These are phyloP conservation scores for Australoheros scitulus DNA, from an alignment of 2,113 vertebrate species.

Conservation along the genomic window DNA sequence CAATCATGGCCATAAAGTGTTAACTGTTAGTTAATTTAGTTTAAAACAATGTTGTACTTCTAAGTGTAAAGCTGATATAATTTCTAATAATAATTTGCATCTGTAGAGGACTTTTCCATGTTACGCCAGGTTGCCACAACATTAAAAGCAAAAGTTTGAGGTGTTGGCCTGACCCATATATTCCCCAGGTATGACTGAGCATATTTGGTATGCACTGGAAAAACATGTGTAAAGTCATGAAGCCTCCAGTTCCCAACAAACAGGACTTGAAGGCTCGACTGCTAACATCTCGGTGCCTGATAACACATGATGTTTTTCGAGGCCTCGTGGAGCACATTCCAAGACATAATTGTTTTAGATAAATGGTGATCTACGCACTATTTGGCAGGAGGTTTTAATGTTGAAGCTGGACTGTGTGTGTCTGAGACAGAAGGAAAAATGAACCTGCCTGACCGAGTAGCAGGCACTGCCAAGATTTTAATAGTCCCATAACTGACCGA, in stretches of 20 bases:
- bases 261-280: not conserved
- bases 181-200: not conserved
- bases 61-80: not conserved
- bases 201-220: not conserved
- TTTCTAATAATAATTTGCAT: not conserved
- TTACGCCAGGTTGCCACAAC: slow-evolving; percentile 1
- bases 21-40: not conserved
- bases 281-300: not conserved
- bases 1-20: rapidly evolving
- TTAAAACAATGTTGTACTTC: not conserved
- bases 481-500: not conserved
- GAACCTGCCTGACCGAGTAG: not conserved
- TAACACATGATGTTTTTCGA: not conserved
- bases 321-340: not conserved
- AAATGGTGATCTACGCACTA: not conserved
- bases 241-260: not conserved
- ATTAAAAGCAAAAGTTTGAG: not conserved
- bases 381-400: slow-evolving; percentile 1
- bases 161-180: not conserved
- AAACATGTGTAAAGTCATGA: slow-evolving; percentile 6
- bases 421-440: not conserved
- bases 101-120: not conserved
- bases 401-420: not conserved
- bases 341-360: not conserved
- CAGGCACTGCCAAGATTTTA: not conserved